phyloP scores from a whole-genome alignment of 2,888 invertebrate genomes.

The Megaustenia siamemsis region DNA sequence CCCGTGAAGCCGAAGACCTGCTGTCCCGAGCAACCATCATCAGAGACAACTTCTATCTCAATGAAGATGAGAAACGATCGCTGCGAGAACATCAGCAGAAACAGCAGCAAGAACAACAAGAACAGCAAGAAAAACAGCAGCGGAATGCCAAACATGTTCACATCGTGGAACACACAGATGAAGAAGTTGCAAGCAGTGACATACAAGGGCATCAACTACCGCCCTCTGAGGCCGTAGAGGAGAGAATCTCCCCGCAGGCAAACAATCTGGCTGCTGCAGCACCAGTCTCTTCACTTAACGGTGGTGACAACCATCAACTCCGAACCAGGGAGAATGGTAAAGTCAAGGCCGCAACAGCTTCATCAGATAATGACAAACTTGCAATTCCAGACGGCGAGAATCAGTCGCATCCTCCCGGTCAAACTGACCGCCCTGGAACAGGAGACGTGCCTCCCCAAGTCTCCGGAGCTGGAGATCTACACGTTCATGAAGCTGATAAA shows the following conservation, averaged over 20 bases:
- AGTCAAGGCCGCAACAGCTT: slow-evolving; percentile 37
- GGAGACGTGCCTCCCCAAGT: slow-evolving; percentile 13
- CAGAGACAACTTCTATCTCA: slow-evolving; percentile 74
- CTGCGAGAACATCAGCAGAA: slow-evolving; percentile 45
- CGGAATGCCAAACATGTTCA: slow-evolving; percentile 39
- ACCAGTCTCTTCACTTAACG: slow-evolving; percentile 43
- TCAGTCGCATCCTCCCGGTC: slow-evolving; percentile 26
- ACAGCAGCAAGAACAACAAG: slow-evolving; percentile 48
- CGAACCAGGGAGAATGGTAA: slow-evolving; percentile 56
- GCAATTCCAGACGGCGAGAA: slow-evolving; percentile 50
- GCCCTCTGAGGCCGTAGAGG: slow-evolving; percentile 26
- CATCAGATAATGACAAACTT: slow-evolving; percentile 42
- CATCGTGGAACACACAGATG: slow-evolving; percentile 36
- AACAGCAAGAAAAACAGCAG: slow-evolving; percentile 40
- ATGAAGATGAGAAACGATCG: slow-evolving; percentile 64
- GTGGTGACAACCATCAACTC: slow-evolving; percentile 41
- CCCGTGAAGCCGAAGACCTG: slow-evolving; percentile 96
- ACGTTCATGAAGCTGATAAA: slow-evolving; percentile 46
- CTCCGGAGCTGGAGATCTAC: slow-evolving; percentile 28
- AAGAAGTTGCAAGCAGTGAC: background rate
- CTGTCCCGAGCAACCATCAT: slow-evolving; percentile 85
- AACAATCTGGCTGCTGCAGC: slow-evolving; percentile 48
- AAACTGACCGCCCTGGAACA: background rate
- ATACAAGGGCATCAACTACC: background rate
- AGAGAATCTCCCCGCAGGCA: slow-evolving; percentile 57